Base-by-base conservation (phyloP, 2,113 vertebrate genomes). In the Centropus unirufus region DNA sequence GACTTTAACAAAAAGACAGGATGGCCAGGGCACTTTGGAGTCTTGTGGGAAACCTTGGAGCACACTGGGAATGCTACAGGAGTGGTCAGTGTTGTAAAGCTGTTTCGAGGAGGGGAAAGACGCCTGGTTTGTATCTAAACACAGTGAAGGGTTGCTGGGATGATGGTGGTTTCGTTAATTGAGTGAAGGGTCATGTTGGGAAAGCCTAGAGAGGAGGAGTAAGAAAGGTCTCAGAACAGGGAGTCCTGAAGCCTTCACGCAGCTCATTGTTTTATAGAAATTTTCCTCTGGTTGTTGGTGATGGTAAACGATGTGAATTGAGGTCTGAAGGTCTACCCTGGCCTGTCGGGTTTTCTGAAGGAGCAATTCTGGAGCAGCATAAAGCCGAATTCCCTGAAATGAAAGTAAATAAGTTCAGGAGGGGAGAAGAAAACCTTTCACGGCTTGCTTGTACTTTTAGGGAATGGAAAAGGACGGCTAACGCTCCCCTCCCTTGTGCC, bases 61-160 rank as follows among this genome's bases (percentile, higher is more conserved):
- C 3, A 3, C 52, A 6, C 8, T 7, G 49, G 36, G 46, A 54
- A 26, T 49, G 54, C 55, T 58, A 0, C 14, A 1, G 1, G 47
- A 69, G 72, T 3, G 51, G 55, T 66, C 68, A 30, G 0, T 58
- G 14, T 9, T 36, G 68, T 72, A 20, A 49, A 44, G 46, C 30
- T 77, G 58, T 52, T 89, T 7, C 13, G 87, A 47, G 87, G 40
- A n/a, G 26, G 36, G 19, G 70, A 29, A 74, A 55, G 5, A 2
- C 8, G 2, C n/a, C 27, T 68, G 22, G 46, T 58, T n/a, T 2
- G 0, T 67, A 1, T 69, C 58, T 70, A 34, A 36, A 8, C 9
- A 5, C 23, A 5, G 8, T 2, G 24, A n/a, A 66, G 30, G 27
- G 11, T 55, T 8, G 3, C 5, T 51, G 58, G 9, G 72, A 52